Conservation (phyloP, 2,797 vertebrate species). For the Chaetodon trifasciatus region DNA sequence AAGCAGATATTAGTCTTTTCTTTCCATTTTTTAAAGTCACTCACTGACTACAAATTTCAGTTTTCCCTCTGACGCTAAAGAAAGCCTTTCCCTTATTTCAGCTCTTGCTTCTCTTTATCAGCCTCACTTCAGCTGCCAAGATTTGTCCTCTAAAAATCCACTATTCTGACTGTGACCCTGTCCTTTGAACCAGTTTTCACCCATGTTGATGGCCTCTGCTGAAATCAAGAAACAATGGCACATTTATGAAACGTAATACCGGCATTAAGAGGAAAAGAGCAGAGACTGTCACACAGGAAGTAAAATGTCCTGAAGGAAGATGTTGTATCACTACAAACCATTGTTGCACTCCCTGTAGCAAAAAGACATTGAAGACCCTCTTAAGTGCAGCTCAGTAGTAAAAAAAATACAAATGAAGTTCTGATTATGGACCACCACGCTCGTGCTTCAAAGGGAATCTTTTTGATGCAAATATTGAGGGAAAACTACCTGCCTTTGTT, state of each 20-base stretch:
- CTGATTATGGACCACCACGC: background rate
- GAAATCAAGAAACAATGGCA: background rate
- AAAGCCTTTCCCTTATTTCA: background rate
- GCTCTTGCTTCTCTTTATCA: background rate
- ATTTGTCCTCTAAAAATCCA: background rate
- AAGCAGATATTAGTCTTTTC: background rate
- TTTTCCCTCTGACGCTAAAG: background rate
- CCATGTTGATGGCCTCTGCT: background rate
- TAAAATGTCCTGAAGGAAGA: too few species aligned
- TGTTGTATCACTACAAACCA: too few species aligned
- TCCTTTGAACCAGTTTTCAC: too few species aligned
- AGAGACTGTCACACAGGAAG: background rate
- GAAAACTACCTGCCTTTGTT: too few species aligned
- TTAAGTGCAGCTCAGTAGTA: background rate
- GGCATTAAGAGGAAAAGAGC: background rate
- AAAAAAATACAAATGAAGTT: background rate
- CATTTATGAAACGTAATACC: background rate
- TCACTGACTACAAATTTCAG: background rate
- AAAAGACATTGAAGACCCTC: too few species aligned
- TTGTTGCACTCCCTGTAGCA: background rate
- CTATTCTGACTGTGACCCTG: too few species aligned
- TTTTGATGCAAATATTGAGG: too few species aligned
- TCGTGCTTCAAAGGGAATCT: too few species aligned
- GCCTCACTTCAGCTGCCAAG: background rate
- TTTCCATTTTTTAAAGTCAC: background rate